Conservation (phyloP, 2,797 vertebrate genomes). For the Salmo trutta region DNA sequence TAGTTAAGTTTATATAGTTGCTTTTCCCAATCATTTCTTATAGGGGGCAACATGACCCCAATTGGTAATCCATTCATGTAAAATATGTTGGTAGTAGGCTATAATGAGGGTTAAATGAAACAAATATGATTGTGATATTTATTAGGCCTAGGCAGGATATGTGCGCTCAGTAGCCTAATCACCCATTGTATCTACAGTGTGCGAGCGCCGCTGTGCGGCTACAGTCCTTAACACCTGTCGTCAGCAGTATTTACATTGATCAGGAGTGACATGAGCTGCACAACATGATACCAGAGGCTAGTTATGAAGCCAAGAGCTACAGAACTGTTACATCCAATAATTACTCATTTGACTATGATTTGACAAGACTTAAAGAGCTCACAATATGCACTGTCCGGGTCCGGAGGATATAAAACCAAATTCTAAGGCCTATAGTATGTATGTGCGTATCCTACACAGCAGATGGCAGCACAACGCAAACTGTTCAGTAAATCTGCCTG, state of each 20-base stretch:
- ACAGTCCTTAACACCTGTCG: too few relatives aligned
- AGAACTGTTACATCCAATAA: too few relatives aligned
- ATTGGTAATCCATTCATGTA: too few relatives aligned
- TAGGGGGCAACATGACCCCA: too few relatives aligned
- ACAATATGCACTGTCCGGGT: too few relatives aligned
- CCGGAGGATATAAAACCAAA: neutral
- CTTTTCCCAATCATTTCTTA: too few relatives aligned
- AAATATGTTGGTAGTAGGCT: too few relatives aligned
- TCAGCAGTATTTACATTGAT: neutral
- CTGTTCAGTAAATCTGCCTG: neutral
- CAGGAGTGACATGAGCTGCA: neutral
- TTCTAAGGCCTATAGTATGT: neutral
- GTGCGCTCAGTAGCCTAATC: neutral
- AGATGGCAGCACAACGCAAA: neutral
- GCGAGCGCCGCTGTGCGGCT: slow-evolving; percentile 13
- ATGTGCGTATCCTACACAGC: neutral
- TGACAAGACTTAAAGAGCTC: too few relatives aligned
- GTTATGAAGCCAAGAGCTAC: too few relatives aligned
- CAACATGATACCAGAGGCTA: neutral
- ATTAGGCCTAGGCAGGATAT: neutral
- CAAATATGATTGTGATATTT: neutral
- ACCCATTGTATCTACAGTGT: slow-evolving; percentile 41
- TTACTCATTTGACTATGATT: too few relatives aligned
- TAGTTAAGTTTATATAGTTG: too few relatives aligned
- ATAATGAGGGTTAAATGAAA: neutral